Evolutionary conservation across 1,140 invertebrate genomes (phyloP).

Genomic region (Nomia melanderi): DNA sequence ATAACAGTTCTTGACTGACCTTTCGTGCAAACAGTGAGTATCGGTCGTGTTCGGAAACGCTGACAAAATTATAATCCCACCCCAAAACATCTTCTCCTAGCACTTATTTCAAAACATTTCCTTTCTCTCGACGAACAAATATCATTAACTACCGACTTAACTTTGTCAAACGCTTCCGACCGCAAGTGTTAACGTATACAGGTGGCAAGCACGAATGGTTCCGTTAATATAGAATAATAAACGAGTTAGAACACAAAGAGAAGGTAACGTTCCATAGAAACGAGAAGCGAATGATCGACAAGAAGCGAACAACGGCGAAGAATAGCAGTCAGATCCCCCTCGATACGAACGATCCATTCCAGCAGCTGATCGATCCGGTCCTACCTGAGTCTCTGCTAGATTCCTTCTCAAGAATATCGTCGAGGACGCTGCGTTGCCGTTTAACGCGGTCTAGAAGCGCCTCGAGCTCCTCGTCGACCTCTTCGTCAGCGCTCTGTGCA

Average conservation of each 20-base stretch:
- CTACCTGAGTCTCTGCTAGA: conserved; percentile 77
- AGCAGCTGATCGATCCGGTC: conserved; percentile 15
- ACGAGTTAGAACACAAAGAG: not conserved
- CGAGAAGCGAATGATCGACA: not conserved
- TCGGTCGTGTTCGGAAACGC: not conserved
- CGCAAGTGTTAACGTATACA: not conserved
- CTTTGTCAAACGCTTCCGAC: conserved; percentile 2
- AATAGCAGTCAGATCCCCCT: conserved; percentile 26
- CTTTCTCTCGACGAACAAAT: too few species aligned
- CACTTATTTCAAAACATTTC: too few species aligned
- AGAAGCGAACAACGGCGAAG: not conserved
- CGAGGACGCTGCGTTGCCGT: conserved; percentile 85
- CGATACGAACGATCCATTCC: conserved; percentile 20
- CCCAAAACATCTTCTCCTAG: not conserved
- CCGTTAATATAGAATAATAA: not conserved
- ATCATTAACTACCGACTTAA: not conserved
- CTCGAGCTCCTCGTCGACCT: conserved; percentile 83
- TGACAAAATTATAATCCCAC: conserved; percentile 20
- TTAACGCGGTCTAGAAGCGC: conserved; percentile 84
- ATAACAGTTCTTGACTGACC: not conserved
- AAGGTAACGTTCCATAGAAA: not conserved
- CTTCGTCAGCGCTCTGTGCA: conserved; percentile 71
- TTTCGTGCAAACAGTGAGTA: conserved; percentile 10
- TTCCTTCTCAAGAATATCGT: conserved; percentile 86
- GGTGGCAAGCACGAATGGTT: not conserved